These are phyloP conservation scores for Nematolebias whitei DNA, from an alignment of 2,113 vertebrate species.

Conservation along the genomic window DNA sequence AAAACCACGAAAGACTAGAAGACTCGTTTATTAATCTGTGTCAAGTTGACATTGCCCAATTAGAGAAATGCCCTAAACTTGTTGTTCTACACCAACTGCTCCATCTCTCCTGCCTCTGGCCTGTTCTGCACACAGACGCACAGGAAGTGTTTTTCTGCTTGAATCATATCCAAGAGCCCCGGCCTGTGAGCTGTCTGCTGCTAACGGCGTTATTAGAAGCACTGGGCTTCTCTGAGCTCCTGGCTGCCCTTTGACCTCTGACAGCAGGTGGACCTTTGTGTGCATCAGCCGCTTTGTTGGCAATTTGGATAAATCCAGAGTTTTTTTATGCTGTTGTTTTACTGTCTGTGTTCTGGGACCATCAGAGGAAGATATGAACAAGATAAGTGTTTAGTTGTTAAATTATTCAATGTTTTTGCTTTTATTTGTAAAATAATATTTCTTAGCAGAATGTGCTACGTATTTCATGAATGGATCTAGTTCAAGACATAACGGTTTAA, in stretches of 20 bases:
- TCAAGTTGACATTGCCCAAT: neutral
- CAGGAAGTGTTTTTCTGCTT: conserved; percentile 24
- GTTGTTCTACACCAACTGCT: too few relatives aligned
- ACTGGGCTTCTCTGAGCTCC: conserved; percentile 23
- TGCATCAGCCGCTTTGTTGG: neutral
- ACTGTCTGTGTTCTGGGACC: too few relatives aligned
- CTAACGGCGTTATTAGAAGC: conserved; percentile 40
- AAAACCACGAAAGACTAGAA: too few relatives aligned
- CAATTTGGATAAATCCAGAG: too few relatives aligned
- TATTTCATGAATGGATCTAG: too few relatives aligned
- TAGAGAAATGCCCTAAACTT: neutral
- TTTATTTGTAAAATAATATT: too few relatives aligned
- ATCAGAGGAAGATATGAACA: too few relatives aligned
- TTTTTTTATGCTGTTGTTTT: too few relatives aligned
- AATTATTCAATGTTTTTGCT: too few relatives aligned
- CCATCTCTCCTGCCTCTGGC: conserved; percentile 1
- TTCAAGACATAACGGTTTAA: too few relatives aligned
- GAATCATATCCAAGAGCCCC: conserved; percentile 32
- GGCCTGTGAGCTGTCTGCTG: conserved; percentile 21
- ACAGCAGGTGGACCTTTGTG: conserved; percentile 32
- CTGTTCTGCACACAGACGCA: conserved; percentile 3
- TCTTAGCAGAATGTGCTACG: too few relatives aligned
- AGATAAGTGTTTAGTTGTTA: too few relatives aligned
- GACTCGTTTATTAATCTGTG: neutral
- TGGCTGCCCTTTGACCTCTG: conserved; percentile 1